These are phyloP conservation scores for Perognathus longimembris DNA, from an alignment of 2,113 vertebrate species.

Conservation along the genomic window DNA sequence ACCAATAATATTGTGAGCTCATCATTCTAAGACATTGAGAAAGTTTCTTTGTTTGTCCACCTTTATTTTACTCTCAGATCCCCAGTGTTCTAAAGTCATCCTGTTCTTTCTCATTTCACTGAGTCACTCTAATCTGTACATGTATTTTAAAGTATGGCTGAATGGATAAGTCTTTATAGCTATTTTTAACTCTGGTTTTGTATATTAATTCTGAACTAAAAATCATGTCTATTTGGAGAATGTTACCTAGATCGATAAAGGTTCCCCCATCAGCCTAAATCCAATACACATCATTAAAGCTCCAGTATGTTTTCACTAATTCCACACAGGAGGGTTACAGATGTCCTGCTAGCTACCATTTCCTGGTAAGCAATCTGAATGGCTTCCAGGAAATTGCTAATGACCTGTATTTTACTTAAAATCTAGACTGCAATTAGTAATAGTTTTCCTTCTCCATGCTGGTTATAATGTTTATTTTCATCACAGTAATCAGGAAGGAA, in stretches of 20 bases:
- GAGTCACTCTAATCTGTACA: not conserved
- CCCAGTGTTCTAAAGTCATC: not conserved
- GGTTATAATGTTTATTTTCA: slow-evolving; percentile 77
- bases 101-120: not conserved
- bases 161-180: not conserved
- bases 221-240: slow-evolving; percentile 39
- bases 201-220: slow-evolving; percentile 29
- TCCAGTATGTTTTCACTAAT: slow-evolving; percentile 67
- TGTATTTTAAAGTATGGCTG: not conserved
- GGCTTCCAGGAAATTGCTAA: slow-evolving; percentile 81
- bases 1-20: slow-evolving; percentile 44
- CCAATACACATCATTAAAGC: slow-evolving; percentile 65
- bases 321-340: slow-evolving; percentile 72
- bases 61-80: not conserved
- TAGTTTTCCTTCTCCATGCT: slow-evolving; percentile 71
- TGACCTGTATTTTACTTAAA: slow-evolving; percentile 80
- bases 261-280: slow-evolving; percentile 18
- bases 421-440: slow-evolving; percentile 77
- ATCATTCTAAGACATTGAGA: not conserved
- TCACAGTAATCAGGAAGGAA: slow-evolving; percentile 70
- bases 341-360: slow-evolving; percentile 76
- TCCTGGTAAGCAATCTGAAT: slow-evolving; percentile 78
- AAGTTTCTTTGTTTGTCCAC: not conserved
- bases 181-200: slow-evolving; percentile 48
- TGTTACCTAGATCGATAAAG: not conserved